A percentile compares a stretch with the other conserved stretches of the same genome.
These are phyloP conservation scores for Acyrthosiphon pisum DNA, from an alignment of 1,140 invertebrate species.

Conservation along the genomic window DNA sequence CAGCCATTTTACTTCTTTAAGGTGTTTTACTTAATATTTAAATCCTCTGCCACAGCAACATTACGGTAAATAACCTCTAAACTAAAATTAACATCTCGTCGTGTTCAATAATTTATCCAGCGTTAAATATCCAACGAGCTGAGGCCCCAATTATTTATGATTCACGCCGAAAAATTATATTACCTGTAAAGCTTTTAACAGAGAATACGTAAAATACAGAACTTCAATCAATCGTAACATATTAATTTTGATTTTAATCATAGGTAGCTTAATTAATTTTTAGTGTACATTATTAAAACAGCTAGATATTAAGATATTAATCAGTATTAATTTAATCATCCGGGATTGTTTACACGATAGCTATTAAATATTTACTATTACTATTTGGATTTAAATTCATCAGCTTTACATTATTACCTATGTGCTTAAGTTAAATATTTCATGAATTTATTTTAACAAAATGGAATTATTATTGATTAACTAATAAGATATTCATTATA, in stretches of 20 bases:
- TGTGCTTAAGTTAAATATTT: neutral
- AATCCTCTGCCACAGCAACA: neutral
- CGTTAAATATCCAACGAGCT: neutral
- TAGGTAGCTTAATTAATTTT: neutral
- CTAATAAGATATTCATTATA: neutral
- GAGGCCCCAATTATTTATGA: neutral
- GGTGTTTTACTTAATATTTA: neutral
- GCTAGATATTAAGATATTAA: neutral
- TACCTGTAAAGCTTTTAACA: neutral
- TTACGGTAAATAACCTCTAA: neutral
- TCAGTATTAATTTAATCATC: neutral
- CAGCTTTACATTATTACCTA: neutral
- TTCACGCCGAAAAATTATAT: neutral
- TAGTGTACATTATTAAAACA: neutral
- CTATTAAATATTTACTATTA: neutral
- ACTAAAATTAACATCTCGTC: neutral
- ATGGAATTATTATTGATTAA: neutral
- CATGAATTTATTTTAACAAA: neutral
- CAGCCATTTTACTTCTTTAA: neutral
- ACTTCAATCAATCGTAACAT: neutral
- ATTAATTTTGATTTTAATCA: neutral
- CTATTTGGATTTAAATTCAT: neutral
- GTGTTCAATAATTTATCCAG: constrained; percentile 1
- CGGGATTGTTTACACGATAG: neutral
- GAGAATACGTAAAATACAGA: neutral